Evolutionary conservation across 2,113 vertebrate species (phyloP), one percentile per base, ranked within the genome.

Genomic region (Galbula dea): DNA sequence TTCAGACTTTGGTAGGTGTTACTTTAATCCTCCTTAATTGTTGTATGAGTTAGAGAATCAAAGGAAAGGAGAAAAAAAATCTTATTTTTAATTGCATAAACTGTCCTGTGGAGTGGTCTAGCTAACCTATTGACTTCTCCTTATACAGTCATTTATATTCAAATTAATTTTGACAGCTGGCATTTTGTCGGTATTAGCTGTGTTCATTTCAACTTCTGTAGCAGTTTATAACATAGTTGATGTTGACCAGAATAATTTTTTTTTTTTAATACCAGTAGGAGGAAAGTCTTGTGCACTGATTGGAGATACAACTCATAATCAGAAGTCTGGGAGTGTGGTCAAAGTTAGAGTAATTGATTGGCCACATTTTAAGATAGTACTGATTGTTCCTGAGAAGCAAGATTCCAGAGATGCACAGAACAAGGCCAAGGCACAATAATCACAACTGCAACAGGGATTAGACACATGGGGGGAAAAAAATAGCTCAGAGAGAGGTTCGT

Each of bases 181-280:
- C 46, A 34, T 94, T 96, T 90, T 95, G 61, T 80, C 45, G 89
- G 46, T 71, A 43, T 95, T 85, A 94, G 55, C 41, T 65, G 19
- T 72, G 48, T 68, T 90, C 4, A 41, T 88, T 91, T 84, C 54
- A 88, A 93, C 27, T 90, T 88, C n/a, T 57, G 51, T 57, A 78
- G 20, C 61, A 62, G 83, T 88, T 92, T 66, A 34, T 69, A 72
- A 68, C 5, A 2, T 43, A 39, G 68, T 65, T 66, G 46, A 48
- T 69, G 54, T 73, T 75, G 57, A 78, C 46, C 27, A 68, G 74
- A 83, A 63, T 58, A 86, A 32, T 62, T 86, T 49, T 88, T 93
- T 62, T 86, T 49, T 88, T 93, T 84, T 62, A 67, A 46, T 81
- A 51, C 24, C 55, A 43, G 12, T 51, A 85, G 55, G 24, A 34